Base-by-base conservation (phyloP, 1,140 invertebrate genomes). In the Trichogramma pretiosum region DNA sequence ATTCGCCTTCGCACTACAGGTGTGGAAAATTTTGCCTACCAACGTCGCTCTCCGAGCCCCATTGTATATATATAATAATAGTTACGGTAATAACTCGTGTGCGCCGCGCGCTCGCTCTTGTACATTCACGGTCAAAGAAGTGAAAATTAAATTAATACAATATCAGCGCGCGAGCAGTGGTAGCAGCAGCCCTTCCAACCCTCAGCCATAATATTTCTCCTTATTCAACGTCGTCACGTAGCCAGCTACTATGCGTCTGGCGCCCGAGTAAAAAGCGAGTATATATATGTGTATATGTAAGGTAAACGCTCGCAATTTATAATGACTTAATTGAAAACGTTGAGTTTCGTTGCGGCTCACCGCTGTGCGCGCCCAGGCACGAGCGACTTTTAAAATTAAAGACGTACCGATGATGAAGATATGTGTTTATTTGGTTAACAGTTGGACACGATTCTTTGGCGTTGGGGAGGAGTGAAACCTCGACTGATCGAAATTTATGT, bases 261-360 rank as follows among this genome's bases (percentile, higher is more conserved):
- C 44, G 47, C 50, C 54, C 14, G 19, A 16, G 10, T 21, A 30
- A 50, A 35, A 34, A 26, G 34, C 36, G 30, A n/a, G n/a, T n/a
- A n/a, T n/a, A n/a, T n/a, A n/a, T n/a, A n/a, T n/a, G n/a, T n/a
- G n/a, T n/a, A n/a, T n/a, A n/a, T n/a, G n/a, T n/a, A n/a, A n/a
- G 39, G 21, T 21, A 32, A 60, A 57, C 56, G 59, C 61, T 57
- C 65, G 64, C 64, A 66, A 68, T 67, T 68, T 68, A 67, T 68
- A 67, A 66, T 66, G 59, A 62, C 62, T 61, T 67, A 68, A 68
- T 70, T 70, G 65, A 68, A 67, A 69, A 68, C 66, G 65, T 66
- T 69, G 59, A 61, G 57, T 57, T 58, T 50, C 56, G 55, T 50
- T 38, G 52, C 35, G 38, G 33, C 37, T 42, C 38, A 24, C 26